Evolutionary conservation across 2,113 vertebrate genomes (phyloP).

Genomic region (Cacatua alba): DNA sequence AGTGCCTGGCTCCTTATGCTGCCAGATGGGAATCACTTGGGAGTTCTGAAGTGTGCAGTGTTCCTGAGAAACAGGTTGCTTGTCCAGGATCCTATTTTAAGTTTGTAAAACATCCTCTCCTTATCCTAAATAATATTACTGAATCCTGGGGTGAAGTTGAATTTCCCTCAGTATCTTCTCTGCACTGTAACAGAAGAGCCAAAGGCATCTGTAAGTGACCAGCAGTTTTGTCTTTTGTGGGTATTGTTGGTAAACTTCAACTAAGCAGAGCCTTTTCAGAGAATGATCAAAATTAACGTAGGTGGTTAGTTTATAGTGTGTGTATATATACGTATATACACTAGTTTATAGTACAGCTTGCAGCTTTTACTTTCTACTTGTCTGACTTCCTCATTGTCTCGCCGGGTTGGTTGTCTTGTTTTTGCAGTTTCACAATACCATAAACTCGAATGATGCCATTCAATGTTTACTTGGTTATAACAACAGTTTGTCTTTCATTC

Average conservation of each 20-base stretch:
- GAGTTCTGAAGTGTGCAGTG: not conserved
- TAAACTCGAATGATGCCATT: not conserved
- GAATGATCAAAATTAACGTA: not conserved
- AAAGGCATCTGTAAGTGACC: not conserved
- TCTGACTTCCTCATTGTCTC: not conserved
- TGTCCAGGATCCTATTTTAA: not conserved
- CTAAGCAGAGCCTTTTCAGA: not conserved
- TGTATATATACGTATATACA: not conserved
- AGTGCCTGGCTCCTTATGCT: not conserved
- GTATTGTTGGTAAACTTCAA: not conserved
- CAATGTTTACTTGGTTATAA: not conserved
- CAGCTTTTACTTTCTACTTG: not conserved
- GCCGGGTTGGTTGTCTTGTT: not conserved
- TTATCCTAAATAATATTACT: not conserved
- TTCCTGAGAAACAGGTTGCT: not conserved
- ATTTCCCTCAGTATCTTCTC: not conserved
- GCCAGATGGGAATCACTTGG: not conserved
- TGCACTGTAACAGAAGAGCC: not conserved
- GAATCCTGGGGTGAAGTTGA: not conserved
- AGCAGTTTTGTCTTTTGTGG: not conserved
- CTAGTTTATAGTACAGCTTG: not conserved
- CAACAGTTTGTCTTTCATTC: constrained; percentile 9
- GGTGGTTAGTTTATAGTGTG: not conserved
- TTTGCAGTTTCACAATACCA: not conserved
- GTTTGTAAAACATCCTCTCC: not conserved